These are phyloP conservation scores for Platorchestia sp. DNA, from an alignment of 1,140 invertebrate genomes.

Conservation along the genomic window DNA sequence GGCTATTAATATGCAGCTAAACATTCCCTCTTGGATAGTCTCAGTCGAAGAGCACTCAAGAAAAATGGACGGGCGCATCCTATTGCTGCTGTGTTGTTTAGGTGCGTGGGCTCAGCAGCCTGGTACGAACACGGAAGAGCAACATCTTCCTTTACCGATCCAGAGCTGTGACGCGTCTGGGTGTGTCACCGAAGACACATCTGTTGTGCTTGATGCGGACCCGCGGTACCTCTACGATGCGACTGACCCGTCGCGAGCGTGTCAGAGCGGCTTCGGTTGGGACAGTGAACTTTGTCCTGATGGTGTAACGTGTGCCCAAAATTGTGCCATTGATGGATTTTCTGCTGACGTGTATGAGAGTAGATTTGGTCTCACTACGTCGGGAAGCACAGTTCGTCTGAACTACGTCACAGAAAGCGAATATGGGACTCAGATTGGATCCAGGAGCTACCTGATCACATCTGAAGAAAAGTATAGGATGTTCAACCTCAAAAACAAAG, in stretches of 20 bases:
- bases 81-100: neutral
- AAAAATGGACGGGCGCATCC: neutral
- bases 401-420: slow-evolving; percentile 64
- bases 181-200: neutral
- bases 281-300: slow-evolving; percentile 64
- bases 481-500: slow-evolving; percentile 67
- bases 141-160: neutral
- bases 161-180: neutral
- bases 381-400: slow-evolving; percentile 59
- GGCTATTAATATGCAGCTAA: neutral
- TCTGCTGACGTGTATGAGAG: slow-evolving; percentile 58
- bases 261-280: slow-evolving; percentile 64
- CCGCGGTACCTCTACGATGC: neutral
- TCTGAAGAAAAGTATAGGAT: slow-evolving; percentile 62
- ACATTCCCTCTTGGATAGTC: neutral
- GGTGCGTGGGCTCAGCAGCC: neutral
- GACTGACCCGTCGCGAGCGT: neutral
- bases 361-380: slow-evolving; percentile 61
- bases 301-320: slow-evolving; percentile 62
- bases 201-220: neutral
- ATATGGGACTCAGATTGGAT: slow-evolving; percentile 65
- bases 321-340: slow-evolving; percentile 66
- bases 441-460: slow-evolving; percentile 64
- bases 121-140: neutral
- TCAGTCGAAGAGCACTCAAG: neutral